Base-by-base conservation (phyloP, 1,140 invertebrate species). In the Scaptomyza pallida region DNA sequence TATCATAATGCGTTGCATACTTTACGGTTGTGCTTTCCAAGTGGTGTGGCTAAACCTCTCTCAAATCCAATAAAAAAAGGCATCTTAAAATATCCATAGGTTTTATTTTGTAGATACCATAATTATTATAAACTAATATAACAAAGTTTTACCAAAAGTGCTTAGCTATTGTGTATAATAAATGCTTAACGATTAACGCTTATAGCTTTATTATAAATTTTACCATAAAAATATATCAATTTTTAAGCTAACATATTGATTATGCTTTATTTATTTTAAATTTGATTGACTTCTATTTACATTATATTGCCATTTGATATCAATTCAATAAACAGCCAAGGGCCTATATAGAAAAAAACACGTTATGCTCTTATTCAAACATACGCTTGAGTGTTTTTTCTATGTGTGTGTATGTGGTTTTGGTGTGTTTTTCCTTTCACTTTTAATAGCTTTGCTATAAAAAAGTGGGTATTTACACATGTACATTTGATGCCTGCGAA, bases 401-500 rank as follows among this genome's bases (percentile, higher is more conserved):
- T 55, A 26, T 51, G 37, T 63, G 17, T 40, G 33, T 37, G 10
- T 56, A 4, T 45, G 10, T 15, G n/a, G n/a, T 55, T 23, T 40
- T 17, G 9, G 9, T 21, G 15, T 62, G 26, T 40, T 33, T 23
- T 21, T 64, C 15, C 62, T 43, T 68, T 57, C 70, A 50, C 40
- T 51, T 62, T 76, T 72, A 78, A 41, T 62, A 51, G 40, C 71
- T 64, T 43, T 44, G 75, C 78, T 71, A 70, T 74, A 71, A 63
- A 82, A 67, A 82, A 65, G 56, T 55, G 43, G 23, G 56, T 80
- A 85, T 83, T 68, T 83, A 70, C 67, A 80, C 68, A 63, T 82
- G 64, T 72, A 79, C 72, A 85, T 76, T 77, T 63, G 45, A 67
- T 52, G 69, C 37, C 40, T 59, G 26, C 21, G 52, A 45, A 67